Evolutionary conservation across 1,140 invertebrate genomes (phyloP), one percentile per base, ranked within the genome.

Genomic region (Drosophila pseudoananassae): DNA sequence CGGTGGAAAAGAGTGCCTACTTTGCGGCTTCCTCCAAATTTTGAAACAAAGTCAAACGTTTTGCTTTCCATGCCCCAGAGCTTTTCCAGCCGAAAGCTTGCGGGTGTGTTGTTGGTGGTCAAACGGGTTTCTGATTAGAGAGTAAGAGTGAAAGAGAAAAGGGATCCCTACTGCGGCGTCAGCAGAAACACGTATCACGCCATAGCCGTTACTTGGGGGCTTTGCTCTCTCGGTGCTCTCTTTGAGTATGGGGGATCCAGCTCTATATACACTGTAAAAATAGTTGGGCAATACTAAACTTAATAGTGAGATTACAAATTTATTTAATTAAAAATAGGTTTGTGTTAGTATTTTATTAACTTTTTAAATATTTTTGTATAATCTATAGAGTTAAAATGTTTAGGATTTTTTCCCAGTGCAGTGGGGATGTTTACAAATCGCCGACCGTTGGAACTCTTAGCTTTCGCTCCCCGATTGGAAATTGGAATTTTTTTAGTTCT

Each of bases 381-480:
- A 27, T 27, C 25, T 5, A 6, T 27, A 27, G 25, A 7, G 25
- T 27, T 27, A 27, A 27, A 6, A 27, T 27, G 5, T 27, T 27
- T 5, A 27, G 25, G 6, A 6, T 2, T 43, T 45, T 45, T 8
- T 2, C 6, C 14, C 1, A 46, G 43, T 71, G 53, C 36, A 63
- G 50, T 55, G 66, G 40, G 27, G 72, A 73, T 84, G 81, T 85
- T 87, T 85, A 85, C 81, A 81, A 85, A 59, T 52, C 38, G 52
- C 40, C 55, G 47, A 54, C 43, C 49, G 52, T 83, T 82, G 76
- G 77, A 84, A 65, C 55, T 46, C 59, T 57, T 77, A 3, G 82
- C 83, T 85, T 85, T 87, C 77, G 43, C 71, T 84, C 64, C 73
- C 40, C 68, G 61, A 88, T 85, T 85, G 82, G 83, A 85, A 85